Percentiles rank a stretch among this genome's conserved stretches.
Evolutionary conservation across 2,113 vertebrate species (phyloP).

Genomic region (Ceuthmochares aereus): DNA sequence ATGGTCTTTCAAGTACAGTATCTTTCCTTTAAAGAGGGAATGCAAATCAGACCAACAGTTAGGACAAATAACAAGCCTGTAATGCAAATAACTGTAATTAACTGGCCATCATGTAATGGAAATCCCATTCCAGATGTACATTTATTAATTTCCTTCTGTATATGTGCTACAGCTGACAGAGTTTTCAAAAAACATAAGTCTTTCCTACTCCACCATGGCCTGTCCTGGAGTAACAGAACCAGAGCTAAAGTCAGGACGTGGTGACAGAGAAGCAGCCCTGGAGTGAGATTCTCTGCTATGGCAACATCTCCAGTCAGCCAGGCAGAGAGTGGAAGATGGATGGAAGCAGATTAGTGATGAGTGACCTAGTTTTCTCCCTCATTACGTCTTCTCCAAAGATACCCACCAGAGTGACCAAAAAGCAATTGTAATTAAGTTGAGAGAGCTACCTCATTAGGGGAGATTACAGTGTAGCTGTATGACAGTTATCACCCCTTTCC

Average conservation of each 20-base stretch:
- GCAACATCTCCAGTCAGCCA: not conserved
- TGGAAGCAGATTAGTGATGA: not conserved
- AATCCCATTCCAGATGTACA: not conserved
- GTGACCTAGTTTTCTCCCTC: conserved; percentile 32
- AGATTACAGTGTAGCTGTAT: not conserved
- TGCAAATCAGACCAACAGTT: not conserved
- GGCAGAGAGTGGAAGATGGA: not conserved
- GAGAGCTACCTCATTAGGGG: not conserved
- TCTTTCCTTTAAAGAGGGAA: not conserved
- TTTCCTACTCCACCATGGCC: not conserved
- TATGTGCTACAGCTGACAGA: not conserved
- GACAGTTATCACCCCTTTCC: not conserved
- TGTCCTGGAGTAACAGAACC: not conserved
- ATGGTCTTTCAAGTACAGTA: not conserved
- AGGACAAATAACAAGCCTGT: not conserved
- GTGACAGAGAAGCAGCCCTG: not conserved
- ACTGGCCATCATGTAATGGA: not conserved
- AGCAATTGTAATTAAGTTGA: not conserved
- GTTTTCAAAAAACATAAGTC: not conserved
- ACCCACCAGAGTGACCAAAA: not conserved
- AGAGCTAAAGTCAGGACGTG: not conserved
- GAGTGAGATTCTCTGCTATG: not conserved
- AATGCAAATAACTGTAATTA: not conserved
- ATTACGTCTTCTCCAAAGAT: not conserved
- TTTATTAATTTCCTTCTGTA: not conserved